Conservation (phyloP, 2,797 vertebrate genomes). For the Danionella dracula region DNA sequence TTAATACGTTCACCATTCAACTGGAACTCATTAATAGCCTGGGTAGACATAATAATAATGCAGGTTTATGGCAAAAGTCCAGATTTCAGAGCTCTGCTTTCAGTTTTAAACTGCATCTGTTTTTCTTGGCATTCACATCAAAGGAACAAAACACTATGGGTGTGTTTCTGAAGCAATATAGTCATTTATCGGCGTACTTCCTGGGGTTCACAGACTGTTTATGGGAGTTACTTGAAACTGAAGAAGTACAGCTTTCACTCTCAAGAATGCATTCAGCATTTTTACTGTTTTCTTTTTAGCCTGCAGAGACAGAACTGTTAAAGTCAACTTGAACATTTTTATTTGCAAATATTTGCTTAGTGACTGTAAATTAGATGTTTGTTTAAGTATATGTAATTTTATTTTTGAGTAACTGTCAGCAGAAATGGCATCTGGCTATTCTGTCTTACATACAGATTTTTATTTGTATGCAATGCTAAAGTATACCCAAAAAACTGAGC, state of each 20-base stretch:
- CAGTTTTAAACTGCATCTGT: conserved; percentile 57
- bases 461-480: too few species aligned
- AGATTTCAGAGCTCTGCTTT: conserved; percentile 54
- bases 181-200: conserved; percentile 45
- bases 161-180: conserved; percentile 53
- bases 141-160: conserved; percentile 50
- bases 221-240: background rate
- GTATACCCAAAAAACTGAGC: too few species aligned
- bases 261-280: background rate
- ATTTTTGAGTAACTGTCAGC: too few species aligned
- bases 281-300: background rate
- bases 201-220: conserved; percentile 50
- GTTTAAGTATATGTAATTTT: too few species aligned
- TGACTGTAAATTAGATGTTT: too few species aligned
- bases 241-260: background rate
- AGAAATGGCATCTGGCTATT: too few species aligned
- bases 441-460: too few species aligned
- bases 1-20: conserved; percentile 46
- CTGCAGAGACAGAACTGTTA: background rate
- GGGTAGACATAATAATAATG: conserved; percentile 58
- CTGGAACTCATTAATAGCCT: conserved; percentile 49
- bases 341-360: too few species aligned
- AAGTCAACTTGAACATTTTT: too few species aligned
- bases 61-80: conserved; percentile 43
- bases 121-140: conserved; percentile 54